Conservation (phyloP, 2,888 invertebrate species). For the Trachelus troglodyta region DNA sequence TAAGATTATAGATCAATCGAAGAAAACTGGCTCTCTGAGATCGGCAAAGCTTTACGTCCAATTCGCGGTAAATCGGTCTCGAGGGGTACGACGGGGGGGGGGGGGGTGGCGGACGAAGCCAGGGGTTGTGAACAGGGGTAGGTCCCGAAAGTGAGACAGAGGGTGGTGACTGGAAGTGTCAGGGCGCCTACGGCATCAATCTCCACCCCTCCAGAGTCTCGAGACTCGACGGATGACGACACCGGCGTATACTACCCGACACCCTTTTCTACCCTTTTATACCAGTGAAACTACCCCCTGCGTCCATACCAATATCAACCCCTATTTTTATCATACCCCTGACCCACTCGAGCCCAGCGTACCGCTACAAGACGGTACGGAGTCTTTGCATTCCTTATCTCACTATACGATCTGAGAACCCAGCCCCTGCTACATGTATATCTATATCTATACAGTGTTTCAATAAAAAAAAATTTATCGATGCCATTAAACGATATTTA, state of each 20-base stretch:
- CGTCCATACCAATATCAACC: conserved; percentile 16
- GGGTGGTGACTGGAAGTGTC: conserved; percentile 20
- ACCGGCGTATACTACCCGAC: conserved; percentile 4
- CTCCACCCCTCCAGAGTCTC: conserved; percentile 22
- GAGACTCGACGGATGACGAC: conserved; percentile 18
- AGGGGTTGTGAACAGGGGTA: neutral
- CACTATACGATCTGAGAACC: too few species aligned
- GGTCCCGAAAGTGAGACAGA: neutral
- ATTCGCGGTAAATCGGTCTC: neutral
- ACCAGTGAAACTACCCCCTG: neutral
- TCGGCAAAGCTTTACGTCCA: neutral
- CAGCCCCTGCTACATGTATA: too few species aligned
- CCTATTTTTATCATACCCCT: conserved; percentile 6
- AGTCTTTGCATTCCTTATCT: conserved; percentile 2
- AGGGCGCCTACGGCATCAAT: conserved; percentile 28
- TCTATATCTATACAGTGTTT: too few species aligned
- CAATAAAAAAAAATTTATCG: too few species aligned
- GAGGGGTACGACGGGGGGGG: neutral
- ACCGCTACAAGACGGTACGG: conserved; percentile 11
- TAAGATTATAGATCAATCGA: neutral
- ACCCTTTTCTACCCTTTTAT: neutral
- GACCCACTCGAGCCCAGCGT: conserved; percentile 1
- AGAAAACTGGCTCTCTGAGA: neutral
- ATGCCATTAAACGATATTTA: too few species aligned
- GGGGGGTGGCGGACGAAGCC: neutral